phyloP scores from a whole-genome alignment of 2,888 invertebrate genomes.

The Keiferia lycopersicella region DNA sequence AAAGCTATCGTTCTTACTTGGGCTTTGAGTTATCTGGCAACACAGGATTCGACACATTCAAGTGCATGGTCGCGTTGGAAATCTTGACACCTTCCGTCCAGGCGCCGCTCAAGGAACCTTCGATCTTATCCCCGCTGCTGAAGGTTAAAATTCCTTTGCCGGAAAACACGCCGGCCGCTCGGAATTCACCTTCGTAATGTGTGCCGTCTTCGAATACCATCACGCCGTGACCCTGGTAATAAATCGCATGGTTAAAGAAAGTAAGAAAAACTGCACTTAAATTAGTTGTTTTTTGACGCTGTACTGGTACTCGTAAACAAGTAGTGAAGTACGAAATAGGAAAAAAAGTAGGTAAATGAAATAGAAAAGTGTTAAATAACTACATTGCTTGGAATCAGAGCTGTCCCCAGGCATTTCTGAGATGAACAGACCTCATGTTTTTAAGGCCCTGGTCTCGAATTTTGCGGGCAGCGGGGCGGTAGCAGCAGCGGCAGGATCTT shows the following conservation, averaged over 20 bases:
- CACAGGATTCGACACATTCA: constrained; percentile 82
- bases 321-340: too few relatives aligned
- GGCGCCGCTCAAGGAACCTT: constrained; percentile 87
- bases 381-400: neutral
- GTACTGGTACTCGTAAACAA: too few relatives aligned
- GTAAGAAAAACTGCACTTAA: neutral
- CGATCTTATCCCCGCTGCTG: constrained; percentile 88
- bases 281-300: too few relatives aligned
- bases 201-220: constrained; percentile 94
- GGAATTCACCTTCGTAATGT: constrained; percentile 94
- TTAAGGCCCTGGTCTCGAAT: too few relatives aligned
- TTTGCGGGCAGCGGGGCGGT: too few relatives aligned
- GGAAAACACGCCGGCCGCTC: constrained; percentile 87
- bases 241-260: neutral
- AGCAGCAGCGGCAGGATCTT: too few relatives aligned
- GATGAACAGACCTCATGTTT: too few relatives aligned
- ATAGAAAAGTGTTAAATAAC: too few relatives aligned
- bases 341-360: too few relatives aligned
- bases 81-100: constrained; percentile 91
- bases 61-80: constrained; percentile 85
- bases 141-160: constrained; percentile 92
- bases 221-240: constrained; percentile 88
- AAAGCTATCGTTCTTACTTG: constrained; percentile 80
- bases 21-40: constrained; percentile 81
- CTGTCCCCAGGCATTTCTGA: too few relatives aligned